These are phyloP conservation scores for Emmelina monodactyla DNA, from an alignment of 2,888 invertebrate species.

Conservation along the genomic window DNA sequence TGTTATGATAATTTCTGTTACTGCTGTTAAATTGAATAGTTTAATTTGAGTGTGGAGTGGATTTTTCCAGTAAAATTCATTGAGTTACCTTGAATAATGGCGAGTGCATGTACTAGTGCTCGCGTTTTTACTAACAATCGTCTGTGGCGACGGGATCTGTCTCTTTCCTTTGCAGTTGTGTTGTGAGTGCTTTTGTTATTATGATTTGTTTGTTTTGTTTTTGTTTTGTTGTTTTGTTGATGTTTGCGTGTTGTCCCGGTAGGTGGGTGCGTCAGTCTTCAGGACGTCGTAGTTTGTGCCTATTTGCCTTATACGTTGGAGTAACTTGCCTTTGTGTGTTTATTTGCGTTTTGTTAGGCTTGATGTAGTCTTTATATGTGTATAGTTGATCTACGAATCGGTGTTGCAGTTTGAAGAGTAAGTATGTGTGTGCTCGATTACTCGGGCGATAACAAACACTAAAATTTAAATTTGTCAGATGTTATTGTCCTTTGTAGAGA, in stretches of 20 bases:
- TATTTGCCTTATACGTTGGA: slow-evolving; percentile 42
- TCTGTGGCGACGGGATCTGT: slow-evolving; percentile 30
- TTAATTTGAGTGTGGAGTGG: slow-evolving; percentile 63
- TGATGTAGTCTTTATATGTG: slow-evolving; percentile 51
- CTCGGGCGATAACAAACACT: no score
- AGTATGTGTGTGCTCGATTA: no score
- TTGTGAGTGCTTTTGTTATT: slow-evolving; percentile 31
- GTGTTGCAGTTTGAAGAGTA: slow-evolving; percentile 41
- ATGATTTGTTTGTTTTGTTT: slow-evolving; percentile 29
- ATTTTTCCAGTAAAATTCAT: slow-evolving; percentile 40
- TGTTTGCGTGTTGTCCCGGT: slow-evolving; percentile 52
- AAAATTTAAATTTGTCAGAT: no score
- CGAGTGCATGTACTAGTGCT: slow-evolving; percentile 49
- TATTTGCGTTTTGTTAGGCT: slow-evolving; percentile 60
- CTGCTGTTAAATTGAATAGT: slow-evolving; percentile 44
- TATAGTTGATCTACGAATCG: slow-evolving; percentile 23
- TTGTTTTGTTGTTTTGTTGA: slow-evolving; percentile 31
- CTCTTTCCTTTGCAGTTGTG: slow-evolving; percentile 57
- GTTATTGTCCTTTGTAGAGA: slow-evolving; percentile 34
- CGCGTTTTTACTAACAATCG: slow-evolving; percentile 40
- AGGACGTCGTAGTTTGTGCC: slow-evolving; percentile 46
- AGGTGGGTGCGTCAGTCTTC: slow-evolving; percentile 37
- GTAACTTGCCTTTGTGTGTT: slow-evolving; percentile 51
- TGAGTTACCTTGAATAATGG: slow-evolving; percentile 28
- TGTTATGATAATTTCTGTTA: slow-evolving; percentile 37